Evolutionary conservation across 2,888 invertebrate genomes (phyloP).

Genomic region (Leptopilina drosophilae): DNA sequence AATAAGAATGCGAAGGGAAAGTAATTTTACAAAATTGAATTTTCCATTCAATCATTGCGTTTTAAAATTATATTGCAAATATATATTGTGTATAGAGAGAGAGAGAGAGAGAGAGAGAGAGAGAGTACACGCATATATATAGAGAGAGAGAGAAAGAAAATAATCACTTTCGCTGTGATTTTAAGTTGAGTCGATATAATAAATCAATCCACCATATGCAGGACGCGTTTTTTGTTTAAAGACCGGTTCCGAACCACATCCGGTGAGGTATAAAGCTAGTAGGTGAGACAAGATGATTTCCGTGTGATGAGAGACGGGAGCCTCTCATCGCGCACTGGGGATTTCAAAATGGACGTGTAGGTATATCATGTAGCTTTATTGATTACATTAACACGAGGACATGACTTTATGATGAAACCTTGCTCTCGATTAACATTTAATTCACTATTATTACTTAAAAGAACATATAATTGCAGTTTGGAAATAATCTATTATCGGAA

Average conservation of each 20-base stretch:
- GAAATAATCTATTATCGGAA: background rate
- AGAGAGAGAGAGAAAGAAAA: background rate
- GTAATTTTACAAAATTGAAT: background rate
- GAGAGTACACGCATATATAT: too few relatives aligned
- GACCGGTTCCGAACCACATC: conserved; percentile 41
- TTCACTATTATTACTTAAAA: background rate
- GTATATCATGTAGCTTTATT: conserved; percentile 38
- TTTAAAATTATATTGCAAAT: too few relatives aligned
- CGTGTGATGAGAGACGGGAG: conserved; percentile 33
- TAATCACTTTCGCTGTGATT: conserved; percentile 22
- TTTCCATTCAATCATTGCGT: background rate
- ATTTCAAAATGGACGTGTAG: conserved; percentile 35
- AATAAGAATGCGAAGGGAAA: background rate
- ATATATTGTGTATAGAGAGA: too few relatives aligned
- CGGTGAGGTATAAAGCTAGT: conserved; percentile 45
- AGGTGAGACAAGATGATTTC: conserved; percentile 58
- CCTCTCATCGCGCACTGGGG: conserved; percentile 17
- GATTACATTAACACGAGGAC: conserved; percentile 39
- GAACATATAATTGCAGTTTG: background rate
- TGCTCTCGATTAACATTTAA: conserved; percentile 18
- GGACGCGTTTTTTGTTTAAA: conserved; percentile 18
- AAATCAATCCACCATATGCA: conserved; percentile 35
- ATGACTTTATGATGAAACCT: conserved; percentile 30
- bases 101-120: too few relatives aligned
- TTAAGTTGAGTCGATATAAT: conserved; percentile 30